Percentiles rank a stretch among this genome's conserved stretches.
Evolutionary conservation across 2,113 vertebrate genomes (phyloP).

Genomic region (Semnornis frantzii): DNA sequence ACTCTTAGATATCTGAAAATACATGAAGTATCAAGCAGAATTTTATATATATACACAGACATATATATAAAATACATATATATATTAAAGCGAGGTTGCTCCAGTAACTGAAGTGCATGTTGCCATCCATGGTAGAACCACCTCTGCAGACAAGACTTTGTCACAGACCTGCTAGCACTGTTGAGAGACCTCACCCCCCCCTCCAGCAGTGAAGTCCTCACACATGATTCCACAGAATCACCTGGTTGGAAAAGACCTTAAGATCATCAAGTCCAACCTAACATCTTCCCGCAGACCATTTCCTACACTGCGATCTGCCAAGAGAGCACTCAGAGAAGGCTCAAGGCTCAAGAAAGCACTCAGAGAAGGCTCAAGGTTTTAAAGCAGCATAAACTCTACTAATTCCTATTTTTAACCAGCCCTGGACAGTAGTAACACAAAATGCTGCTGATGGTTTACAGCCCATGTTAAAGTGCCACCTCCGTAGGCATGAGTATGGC

Average conservation of each 20-base stretch:
- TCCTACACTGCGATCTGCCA: background rate
- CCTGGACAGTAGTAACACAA: accelerated
- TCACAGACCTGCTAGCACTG: background rate
- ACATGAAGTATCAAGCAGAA: background rate
- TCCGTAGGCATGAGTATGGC: background rate
- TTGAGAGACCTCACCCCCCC: background rate
- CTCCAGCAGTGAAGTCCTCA: background rate
- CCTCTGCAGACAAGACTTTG: background rate
- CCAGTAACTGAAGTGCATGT: background rate
- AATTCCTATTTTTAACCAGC: background rate
- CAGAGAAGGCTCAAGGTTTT: background rate
- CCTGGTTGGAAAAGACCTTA: too few species aligned
- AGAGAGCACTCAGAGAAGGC: background rate
- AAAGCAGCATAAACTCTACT: background rate
- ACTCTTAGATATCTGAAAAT: conserved; percentile 18
- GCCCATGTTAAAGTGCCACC: background rate
- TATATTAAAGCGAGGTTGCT: background rate
- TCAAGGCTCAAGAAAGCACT: background rate
- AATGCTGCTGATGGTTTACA: background rate
- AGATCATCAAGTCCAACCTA: too few species aligned
- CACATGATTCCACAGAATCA: background rate
- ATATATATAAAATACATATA: conserved; percentile 20
- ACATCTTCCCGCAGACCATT: too few species aligned
- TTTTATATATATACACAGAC: background rate
- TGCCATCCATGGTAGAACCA: background rate